Percentiles rank a stretch among this genome's conserved stretches.
These are phyloP conservation scores for Riparia riparia DNA, from an alignment of 2,113 vertebrate species.

Conservation along the genomic window DNA sequence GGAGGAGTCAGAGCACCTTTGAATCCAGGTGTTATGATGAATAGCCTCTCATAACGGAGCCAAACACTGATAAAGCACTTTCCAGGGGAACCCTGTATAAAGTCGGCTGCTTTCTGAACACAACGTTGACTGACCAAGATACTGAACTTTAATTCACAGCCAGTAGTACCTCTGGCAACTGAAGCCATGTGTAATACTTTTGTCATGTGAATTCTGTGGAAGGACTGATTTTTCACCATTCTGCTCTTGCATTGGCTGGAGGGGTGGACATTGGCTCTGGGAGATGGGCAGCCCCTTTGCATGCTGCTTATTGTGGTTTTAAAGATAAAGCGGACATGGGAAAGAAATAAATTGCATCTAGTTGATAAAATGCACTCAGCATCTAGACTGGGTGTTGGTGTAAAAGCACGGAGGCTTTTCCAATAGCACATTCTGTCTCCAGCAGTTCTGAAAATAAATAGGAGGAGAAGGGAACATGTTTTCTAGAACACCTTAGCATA, in stretches of 20 bases:
- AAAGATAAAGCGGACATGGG: not conserved
- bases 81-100: not conserved
- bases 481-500: not conserved
- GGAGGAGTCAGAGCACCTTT: slow-evolving; percentile 22
- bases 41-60: not conserved
- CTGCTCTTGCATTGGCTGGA: not conserved
- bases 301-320: not conserved
- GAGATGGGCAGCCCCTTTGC: not conserved
- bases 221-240: not conserved
- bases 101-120: not conserved
- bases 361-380: not conserved
- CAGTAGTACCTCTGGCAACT: not conserved
- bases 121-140: not conserved
- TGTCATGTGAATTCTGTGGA: not conserved
- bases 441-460: not conserved
- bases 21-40: not conserved
- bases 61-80: not conserved
- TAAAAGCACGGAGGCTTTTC: not conserved
- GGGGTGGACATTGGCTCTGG: not conserved
- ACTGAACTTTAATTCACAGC: slow-evolving; percentile 3
- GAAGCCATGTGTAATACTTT: not conserved
- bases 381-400: not conserved
- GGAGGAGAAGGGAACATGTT: not conserved
- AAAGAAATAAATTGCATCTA: not conserved
- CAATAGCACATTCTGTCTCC: not conserved